Evolutionary conservation across 2,797 vertebrate genomes (phyloP).

Genomic region (Lepilemur ruficaudatus): DNA sequence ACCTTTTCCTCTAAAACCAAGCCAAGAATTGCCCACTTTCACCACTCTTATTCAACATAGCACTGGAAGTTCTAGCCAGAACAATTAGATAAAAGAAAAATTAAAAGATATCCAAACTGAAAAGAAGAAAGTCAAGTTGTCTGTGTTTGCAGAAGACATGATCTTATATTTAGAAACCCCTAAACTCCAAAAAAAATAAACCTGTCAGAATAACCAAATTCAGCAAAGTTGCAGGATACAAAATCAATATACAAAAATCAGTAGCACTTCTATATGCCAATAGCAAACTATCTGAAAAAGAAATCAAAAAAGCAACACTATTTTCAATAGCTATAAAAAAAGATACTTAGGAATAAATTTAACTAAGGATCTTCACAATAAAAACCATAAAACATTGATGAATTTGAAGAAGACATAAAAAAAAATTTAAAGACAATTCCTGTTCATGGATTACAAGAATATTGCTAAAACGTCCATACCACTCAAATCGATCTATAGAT

Average conservation of each 20-base stretch:
- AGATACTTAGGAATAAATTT: not conserved
- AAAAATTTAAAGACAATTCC: not conserved
- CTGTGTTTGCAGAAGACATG: not conserved
- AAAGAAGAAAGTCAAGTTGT: not conserved
- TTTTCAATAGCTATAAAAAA: not conserved
- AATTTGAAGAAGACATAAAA: not conserved
- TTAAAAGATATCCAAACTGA: not conserved
- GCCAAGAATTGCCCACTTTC: no score
- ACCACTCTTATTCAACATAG: no score
- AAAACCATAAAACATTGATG: not conserved
- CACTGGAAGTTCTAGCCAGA: no score
- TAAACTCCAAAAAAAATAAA: not conserved
- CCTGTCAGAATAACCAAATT: not conserved
- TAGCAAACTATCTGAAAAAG: not conserved
- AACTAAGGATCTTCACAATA: not conserved
- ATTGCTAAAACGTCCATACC: not conserved
- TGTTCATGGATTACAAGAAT: not conserved
- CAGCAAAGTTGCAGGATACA: not conserved
- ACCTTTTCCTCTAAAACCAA: no score
- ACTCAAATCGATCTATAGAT: not conserved
- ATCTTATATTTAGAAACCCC: not conserved
- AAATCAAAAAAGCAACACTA: not conserved
- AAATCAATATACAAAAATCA: not conserved
- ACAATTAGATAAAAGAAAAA: not conserved
- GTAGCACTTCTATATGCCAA: not conserved